Conservation (phyloP, 1,140 invertebrate genomes). For the Stenopsyche tienmushanensis region DNA sequence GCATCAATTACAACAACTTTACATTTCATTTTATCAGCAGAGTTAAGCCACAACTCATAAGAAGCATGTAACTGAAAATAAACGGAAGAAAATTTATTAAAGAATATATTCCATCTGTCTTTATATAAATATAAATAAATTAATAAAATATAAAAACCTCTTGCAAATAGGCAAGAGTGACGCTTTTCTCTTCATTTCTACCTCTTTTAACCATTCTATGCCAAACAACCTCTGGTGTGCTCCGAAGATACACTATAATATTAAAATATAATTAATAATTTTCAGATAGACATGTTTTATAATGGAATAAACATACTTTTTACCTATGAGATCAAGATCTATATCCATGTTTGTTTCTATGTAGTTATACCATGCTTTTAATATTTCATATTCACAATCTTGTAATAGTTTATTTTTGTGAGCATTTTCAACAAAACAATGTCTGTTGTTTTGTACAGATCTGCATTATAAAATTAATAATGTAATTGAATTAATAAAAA, state of each 20-base stretch:
- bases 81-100: constrained; percentile 7
- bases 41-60: constrained; percentile 53
- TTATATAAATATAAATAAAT: background rate
- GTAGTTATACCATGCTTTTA: constrained; percentile 83
- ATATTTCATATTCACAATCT: constrained; percentile 64
- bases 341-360: constrained; percentile 70
- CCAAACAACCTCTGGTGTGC: constrained; percentile 78
- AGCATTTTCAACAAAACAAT: constrained; percentile 84
- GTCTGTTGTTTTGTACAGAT: constrained; percentile 56
- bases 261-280: constrained; percentile 21
- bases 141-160: constrained; percentile 53
- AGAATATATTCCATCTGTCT: background rate
- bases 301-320: constrained; percentile 39
- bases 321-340: constrained; percentile 82
- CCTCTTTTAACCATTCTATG: constrained; percentile 74
- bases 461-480: constrained; percentile 40
- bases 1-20: constrained; percentile 54
- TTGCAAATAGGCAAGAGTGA: constrained; percentile 74
- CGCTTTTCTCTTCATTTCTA: constrained; percentile 73
- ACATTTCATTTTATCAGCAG: constrained; percentile 47
- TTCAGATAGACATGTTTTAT: background rate
- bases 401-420: constrained; percentile 56
- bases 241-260: constrained; percentile 79
- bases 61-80: constrained; percentile 50
- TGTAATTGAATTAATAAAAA: constrained; percentile 27